Base-by-base conservation (phyloP, 2,888 invertebrate genomes). In the Aproaerema taeniolella region DNA sequence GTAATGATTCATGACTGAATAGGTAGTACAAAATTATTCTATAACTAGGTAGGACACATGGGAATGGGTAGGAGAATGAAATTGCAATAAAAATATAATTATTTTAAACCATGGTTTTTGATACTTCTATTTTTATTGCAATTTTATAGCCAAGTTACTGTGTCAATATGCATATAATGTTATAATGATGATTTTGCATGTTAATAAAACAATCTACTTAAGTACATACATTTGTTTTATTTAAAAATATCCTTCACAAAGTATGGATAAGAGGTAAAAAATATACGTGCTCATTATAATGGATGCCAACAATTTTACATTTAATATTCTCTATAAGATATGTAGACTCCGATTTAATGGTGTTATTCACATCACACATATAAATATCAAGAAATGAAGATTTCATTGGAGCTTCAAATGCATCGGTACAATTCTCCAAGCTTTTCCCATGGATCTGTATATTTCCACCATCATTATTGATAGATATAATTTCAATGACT, bases 161-260 rank as follows among this genome's bases (percentile, higher is more conserved):
- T 31, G 14, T 31, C 15, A 14, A 20, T 20, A 20, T 20, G 20
- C 20, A 20, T 20, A 20, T 20, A 20, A 20, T 20, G 14, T 31
- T 31, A 31, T 31, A 31, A 13, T 31, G 31, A 31, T 31, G 31
- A 31, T 31, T 31, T 31, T 31, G 31, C 31, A 31, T 31, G 31
- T 31, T 31, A 14, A 31, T 31, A 31, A 31, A 31, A 31, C 12
- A 31, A 31, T 13, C 31, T 31, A 31, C 31, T 31, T 14, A 31
- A 31, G 31, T 31, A 31, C 31, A 31, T 31, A 13, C 14, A 14
- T 31, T 20, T 20, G 20, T 20, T 20, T 20, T 20, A 20, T 20
- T 20, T 20, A 8, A 31, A 31, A 14, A 14, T 31, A 31, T 31
- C 12, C 2, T 31, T 31, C 14, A 31, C 31, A 31, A 12, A 31